phyloP scores from a whole-genome alignment of 2,113 vertebrate genomes.

The Clarias batrachus region DNA sequence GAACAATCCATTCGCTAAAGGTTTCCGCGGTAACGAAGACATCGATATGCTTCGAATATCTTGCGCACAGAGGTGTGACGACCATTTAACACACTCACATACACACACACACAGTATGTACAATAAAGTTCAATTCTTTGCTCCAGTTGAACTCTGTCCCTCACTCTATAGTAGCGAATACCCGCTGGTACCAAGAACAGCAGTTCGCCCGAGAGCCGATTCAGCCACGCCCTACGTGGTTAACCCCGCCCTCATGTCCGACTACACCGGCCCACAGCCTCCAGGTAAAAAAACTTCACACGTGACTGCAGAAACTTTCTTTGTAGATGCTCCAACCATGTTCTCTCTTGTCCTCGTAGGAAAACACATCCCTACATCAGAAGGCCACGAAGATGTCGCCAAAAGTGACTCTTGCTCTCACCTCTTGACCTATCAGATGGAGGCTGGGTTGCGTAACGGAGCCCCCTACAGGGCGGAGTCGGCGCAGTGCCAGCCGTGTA shows the following conservation, averaged over 20 bases:
- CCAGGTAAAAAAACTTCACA: constrained; percentile 29
- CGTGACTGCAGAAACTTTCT: neutral
- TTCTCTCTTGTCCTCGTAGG: constrained; percentile 11
- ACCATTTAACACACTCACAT: neutral
- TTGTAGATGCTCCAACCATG: neutral
- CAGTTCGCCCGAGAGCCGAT: constrained; percentile 20
- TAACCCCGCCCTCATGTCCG: constrained; percentile 19
- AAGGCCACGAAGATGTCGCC: neutral
- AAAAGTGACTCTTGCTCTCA: neutral
- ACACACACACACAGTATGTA: neutral
- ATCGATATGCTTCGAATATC: constrained; percentile 91
- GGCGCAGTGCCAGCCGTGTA: constrained; percentile 32
- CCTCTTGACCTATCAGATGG: constrained; percentile 17
- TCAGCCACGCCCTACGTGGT: neutral
- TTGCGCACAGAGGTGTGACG: constrained; percentile 84
- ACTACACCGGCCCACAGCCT: constrained; percentile 23
- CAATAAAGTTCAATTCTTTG: too few relatives aligned
- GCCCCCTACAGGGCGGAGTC: constrained; percentile 31
- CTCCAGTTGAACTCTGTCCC: neutral
- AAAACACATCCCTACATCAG: constrained; percentile 6
- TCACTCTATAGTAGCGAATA: constrained; percentile 41
- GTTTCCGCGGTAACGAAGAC: constrained; percentile 91
- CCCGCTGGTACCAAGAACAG: constrained; percentile 43
- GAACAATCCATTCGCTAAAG: constrained; percentile 95
- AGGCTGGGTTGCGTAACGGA: neutral